A percentile compares a stretch with the other conserved stretches of the same genome.
These are phyloP conservation scores for Cryptosula pallasiana DNA, from an alignment of 2,888 invertebrate genomes.

Conservation along the genomic window DNA sequence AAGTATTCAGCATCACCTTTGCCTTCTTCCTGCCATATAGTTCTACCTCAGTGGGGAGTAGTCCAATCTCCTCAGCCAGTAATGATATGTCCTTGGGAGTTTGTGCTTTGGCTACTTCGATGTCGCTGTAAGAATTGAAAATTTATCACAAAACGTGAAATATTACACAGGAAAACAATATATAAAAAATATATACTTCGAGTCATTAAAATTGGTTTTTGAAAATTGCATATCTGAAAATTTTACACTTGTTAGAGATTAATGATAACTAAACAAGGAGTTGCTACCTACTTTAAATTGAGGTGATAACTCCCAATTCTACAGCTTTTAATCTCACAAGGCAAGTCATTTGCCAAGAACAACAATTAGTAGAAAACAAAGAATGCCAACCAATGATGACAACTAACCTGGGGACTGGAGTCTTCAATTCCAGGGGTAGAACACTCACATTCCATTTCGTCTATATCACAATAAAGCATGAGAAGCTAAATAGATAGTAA, in stretches of 20 bases:
- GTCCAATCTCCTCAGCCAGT: slow-evolving; percentile 77
- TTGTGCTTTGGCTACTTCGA: slow-evolving; percentile 80
- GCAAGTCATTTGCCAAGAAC: too few species aligned
- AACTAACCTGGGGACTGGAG: slow-evolving; percentile 77
- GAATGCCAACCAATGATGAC: not conserved
- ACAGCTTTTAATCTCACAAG: too few species aligned
- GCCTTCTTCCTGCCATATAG: slow-evolving; percentile 91
- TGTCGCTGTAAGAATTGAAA: slow-evolving; percentile 62
- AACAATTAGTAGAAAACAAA: not conserved
- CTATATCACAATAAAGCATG: slow-evolving; percentile 8
- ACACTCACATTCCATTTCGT: slow-evolving; percentile 65
- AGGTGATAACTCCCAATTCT: too few species aligned
- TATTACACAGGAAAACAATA: too few species aligned
- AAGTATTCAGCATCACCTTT: slow-evolving; percentile 76
- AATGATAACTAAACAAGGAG: too few species aligned
- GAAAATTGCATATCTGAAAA: too few species aligned
- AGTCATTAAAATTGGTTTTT: too few species aligned
- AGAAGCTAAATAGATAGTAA: too few species aligned
- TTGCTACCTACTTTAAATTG: too few species aligned
- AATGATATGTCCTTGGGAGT: slow-evolving; percentile 74
- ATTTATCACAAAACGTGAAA: too few species aligned
- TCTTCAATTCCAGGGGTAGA: slow-evolving; percentile 61
- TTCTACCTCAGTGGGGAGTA: slow-evolving; percentile 74
- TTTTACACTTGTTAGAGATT: too few species aligned
- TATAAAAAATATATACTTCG: too few species aligned